Evolutionary conservation across 2,888 invertebrate genomes (phyloP).

Genomic region (Dugesia japonica): DNA sequence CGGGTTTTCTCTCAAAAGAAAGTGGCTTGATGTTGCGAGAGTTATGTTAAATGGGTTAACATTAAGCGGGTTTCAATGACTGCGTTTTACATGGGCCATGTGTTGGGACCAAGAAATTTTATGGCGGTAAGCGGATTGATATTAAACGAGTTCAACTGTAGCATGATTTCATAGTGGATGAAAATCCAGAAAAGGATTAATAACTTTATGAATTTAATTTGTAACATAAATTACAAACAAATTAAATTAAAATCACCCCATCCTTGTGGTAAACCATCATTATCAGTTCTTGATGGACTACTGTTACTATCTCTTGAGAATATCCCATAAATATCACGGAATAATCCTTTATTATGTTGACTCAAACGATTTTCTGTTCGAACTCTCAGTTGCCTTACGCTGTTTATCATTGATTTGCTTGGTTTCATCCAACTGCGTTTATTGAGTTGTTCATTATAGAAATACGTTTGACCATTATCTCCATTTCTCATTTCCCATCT

Average conservation of each 20-base stretch:
- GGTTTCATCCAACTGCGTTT: conserved; percentile 15
- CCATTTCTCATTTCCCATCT: neutral
- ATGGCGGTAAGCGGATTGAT: too few species aligned
- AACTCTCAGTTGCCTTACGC: neutral
- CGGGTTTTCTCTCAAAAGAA: too few species aligned
- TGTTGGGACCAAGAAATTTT: too few species aligned
- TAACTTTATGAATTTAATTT: too few species aligned
- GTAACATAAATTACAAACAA: neutral
- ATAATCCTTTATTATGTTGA: conserved; percentile 4
- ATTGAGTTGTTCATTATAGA: neutral
- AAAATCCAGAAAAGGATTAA: too few species aligned
- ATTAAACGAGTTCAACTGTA: too few species aligned
- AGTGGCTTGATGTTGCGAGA: too few species aligned
- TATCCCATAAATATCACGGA: neutral
- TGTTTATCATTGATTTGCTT: conserved; percentile 14
- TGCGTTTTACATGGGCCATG: too few species aligned
- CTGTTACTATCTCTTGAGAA: neutral
- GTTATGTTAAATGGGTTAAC: too few species aligned
- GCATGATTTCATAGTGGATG: too few species aligned
- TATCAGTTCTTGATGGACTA: neutral
- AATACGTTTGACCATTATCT: neutral
- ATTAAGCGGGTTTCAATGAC: too few species aligned
- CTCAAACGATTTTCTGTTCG: neutral
- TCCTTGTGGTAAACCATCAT: neutral
- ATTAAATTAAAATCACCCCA: neutral